Percentiles rank a stretch among this genome's conserved stretches.
Conservation (phyloP, 2,797 vertebrate genomes). For the Sciurus vulgaris region DNA sequence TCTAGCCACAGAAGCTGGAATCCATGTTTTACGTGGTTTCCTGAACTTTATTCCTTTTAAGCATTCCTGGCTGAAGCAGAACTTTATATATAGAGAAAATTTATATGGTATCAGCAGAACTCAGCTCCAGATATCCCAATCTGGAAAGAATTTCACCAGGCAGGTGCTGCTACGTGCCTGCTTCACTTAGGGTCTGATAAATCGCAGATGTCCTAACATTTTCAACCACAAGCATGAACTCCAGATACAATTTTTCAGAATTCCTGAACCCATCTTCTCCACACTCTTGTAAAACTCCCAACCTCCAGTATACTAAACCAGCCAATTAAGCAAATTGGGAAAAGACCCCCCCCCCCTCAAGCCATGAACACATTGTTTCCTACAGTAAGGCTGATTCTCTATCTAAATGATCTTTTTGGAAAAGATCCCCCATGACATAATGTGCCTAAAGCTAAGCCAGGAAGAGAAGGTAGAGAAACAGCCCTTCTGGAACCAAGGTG, state of each 20-base stretch:
- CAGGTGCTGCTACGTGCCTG: constrained; percentile 56
- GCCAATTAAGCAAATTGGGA: constrained; percentile 5
- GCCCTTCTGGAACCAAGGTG: accelerated
- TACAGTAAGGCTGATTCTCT: neutral
- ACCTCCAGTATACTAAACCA: neutral
- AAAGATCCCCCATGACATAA: neutral
- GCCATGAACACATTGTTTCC: constrained; percentile 50
- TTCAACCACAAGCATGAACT: neutral
- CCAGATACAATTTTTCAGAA: neutral
- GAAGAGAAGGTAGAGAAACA: constrained; percentile 7
- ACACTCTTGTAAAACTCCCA: constrained; percentile 27
- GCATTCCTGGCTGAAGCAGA: neutral
- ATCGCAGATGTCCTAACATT: constrained; percentile 56
- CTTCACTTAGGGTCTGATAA: constrained; percentile 52
- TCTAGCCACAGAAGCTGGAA: constrained; percentile 61
- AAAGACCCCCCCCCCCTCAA: neutral
- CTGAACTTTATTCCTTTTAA: constrained; percentile 63
- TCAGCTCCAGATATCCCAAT: constrained; percentile 51
- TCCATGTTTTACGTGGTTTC: constrained; percentile 56
- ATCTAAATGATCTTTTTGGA: neutral
- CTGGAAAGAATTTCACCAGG: constrained; percentile 42
- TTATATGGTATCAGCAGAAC: constrained; percentile 63
- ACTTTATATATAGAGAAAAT: constrained; percentile 62
- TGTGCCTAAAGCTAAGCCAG: neutral
- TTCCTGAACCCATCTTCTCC: constrained; percentile 44